A percentile compares a stretch with the other conserved stretches of the same genome.
Conservation (phyloP, 2,113 vertebrate species). For the Machaerirhynchus nigripectus region DNA sequence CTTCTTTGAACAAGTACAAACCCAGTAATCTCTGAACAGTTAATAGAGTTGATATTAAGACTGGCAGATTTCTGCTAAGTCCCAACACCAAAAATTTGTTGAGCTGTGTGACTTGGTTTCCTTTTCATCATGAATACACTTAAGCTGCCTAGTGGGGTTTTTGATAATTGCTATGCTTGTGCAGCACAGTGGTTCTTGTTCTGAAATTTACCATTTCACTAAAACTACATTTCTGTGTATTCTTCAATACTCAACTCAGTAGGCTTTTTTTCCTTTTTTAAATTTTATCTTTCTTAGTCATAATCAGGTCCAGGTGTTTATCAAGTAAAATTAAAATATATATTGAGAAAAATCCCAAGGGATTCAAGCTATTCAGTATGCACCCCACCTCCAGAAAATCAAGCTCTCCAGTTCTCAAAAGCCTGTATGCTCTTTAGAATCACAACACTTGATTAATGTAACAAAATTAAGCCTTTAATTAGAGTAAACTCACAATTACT, state of each 20-base stretch:
- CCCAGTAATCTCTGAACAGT: background rate
- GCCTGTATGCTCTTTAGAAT: background rate
- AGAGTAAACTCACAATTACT: constrained; percentile 33
- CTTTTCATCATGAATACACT: background rate
- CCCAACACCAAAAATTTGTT: background rate
- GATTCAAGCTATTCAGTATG: constrained; percentile 42
- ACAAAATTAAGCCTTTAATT: constrained; percentile 40
- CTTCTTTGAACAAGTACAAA: background rate
- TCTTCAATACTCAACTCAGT: background rate
- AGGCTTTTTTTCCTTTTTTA: background rate
- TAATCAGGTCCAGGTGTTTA: background rate
- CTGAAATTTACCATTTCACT: background rate
- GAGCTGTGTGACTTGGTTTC: background rate
- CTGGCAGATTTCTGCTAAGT: background rate
- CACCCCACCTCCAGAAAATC: constrained; percentile 37
- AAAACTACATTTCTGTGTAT: background rate
- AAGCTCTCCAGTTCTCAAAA: constrained; percentile 29
- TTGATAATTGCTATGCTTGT: background rate
- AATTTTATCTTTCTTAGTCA: background rate
- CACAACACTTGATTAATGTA: constrained; percentile 24
- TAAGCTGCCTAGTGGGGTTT: background rate
- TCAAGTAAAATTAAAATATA: background rate
- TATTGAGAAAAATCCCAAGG: background rate
- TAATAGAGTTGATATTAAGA: background rate
- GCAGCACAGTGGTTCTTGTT: background rate